Conservation (phyloP, 1,140 invertebrate genomes). For the Dendrolimus punctatus region DNA sequence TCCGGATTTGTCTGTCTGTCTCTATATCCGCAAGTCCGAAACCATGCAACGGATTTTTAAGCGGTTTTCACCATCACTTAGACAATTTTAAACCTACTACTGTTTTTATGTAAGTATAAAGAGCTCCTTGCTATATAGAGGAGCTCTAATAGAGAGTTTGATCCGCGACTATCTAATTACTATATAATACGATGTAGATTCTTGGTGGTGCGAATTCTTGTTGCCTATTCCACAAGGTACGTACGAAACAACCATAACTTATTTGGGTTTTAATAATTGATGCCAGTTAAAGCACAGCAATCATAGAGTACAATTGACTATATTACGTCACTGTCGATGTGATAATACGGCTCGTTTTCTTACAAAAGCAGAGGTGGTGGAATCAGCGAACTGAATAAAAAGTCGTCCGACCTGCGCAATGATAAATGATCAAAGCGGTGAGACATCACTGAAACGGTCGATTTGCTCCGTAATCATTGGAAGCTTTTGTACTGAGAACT, state of each 20-base stretch:
- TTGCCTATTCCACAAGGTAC: neutral
- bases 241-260: neutral
- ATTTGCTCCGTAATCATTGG: constrained; percentile 48
- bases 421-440: constrained; percentile 48
- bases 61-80: too few species aligned
- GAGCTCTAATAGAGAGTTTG: too few species aligned
- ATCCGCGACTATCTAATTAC: too few species aligned
- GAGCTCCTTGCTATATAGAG: too few species aligned
- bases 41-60: too few species aligned
- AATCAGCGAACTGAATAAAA: constrained; percentile 59
- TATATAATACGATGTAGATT: too few species aligned
- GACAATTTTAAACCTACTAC: too few species aligned
- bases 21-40: too few species aligned
- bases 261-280: constrained; percentile 10
- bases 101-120: too few species aligned
- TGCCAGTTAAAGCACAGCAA: neutral
- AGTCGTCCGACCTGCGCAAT: constrained; percentile 55
- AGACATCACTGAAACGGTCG: constrained; percentile 50
- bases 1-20: too few species aligned
- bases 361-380: constrained; percentile 42
- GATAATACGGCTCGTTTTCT: constrained; percentile 45
- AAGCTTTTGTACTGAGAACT: constrained; percentile 20
- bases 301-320: too few species aligned
- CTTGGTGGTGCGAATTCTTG: neutral
- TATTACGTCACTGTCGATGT: constrained; percentile 4